These are phyloP conservation scores for Hiodon tergisus DNA, from an alignment of 2,113 vertebrate genomes.

Conservation along the genomic window DNA sequence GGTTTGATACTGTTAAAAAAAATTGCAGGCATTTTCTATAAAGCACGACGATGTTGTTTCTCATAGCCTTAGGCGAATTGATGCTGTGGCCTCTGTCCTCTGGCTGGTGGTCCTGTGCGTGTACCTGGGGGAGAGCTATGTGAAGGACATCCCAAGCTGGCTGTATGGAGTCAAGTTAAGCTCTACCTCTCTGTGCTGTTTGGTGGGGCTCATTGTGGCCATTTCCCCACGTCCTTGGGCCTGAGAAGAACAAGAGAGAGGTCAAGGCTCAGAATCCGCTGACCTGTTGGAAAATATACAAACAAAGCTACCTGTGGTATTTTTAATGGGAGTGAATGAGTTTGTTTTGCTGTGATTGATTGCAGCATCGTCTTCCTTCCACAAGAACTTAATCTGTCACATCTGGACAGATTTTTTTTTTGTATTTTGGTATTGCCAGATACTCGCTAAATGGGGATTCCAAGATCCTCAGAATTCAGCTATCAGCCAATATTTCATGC, in stretches of 20 bases:
- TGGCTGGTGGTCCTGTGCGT: slow-evolving; percentile 82
- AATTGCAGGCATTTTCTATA: background rate
- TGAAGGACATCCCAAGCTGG: slow-evolving; percentile 67
- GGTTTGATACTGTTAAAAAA: background rate
- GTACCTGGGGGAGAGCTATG: slow-evolving; percentile 67
- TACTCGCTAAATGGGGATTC: no score
- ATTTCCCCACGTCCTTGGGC: slow-evolving; percentile 73
- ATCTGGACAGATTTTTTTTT: no score
- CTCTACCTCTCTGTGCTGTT: slow-evolving; percentile 76
- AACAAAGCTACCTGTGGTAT: slow-evolving; percentile 27
- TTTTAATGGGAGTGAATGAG: background rate
- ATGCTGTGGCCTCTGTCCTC: slow-evolving; percentile 74
- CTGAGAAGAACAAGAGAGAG: slow-evolving; percentile 78
- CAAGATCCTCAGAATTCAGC: no score
- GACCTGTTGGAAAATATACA: background rate
- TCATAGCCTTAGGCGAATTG: slow-evolving; percentile 82
- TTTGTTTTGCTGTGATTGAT: no score
- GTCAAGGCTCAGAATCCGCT: slow-evolving; percentile 94
- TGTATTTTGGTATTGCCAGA: no score
- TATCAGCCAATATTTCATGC: no score
- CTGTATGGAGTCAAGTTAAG: slow-evolving; percentile 74
- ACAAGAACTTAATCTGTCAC: no score
- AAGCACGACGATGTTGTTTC: slow-evolving; percentile 6
- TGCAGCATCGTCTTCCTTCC: no score
- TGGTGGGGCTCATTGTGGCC: slow-evolving; percentile 83